A percentile compares a stretch with the other conserved stretches of the same genome.
phyloP scores from a whole-genome alignment of 2,888 invertebrate genomes.

The Petrophora chlorosata region DNA sequence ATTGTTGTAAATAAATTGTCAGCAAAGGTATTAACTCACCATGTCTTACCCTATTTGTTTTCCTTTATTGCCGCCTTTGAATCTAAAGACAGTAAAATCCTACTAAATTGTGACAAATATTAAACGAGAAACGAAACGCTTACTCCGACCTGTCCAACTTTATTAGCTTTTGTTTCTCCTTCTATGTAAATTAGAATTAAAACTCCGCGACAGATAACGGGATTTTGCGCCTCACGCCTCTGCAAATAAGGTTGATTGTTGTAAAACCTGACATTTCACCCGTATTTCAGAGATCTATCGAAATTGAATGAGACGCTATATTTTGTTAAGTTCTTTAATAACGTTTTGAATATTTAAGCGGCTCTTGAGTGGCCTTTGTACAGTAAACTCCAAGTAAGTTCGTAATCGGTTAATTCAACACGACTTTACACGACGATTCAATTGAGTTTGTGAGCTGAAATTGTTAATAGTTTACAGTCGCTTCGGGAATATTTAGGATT shows the following conservation, averaged over 20 bases:
- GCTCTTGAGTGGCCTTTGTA: constrained; percentile 22
- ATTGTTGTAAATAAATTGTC: too few species aligned
- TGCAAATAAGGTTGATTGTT: constrained; percentile 16
- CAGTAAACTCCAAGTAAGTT: constrained; percentile 20
- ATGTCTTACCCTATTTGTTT: too few species aligned
- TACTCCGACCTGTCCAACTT: constrained; percentile 25
- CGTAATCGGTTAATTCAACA: constrained; percentile 24
- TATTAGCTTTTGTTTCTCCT: constrained; percentile 30
- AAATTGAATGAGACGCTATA: constrained; percentile 33
- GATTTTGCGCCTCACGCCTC: constrained; percentile 1
- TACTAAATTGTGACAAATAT: constrained; percentile 26
- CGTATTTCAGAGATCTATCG: constrained; percentile 28
- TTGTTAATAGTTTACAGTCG: constrained; percentile 4
- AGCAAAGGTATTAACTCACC: too few species aligned
- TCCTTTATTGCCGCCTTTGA: constrained; percentile 12
- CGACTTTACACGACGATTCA: constrained; percentile 17
- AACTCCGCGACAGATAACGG: constrained; percentile 1
- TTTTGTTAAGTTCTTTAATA: constrained; percentile 34
- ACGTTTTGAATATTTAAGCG: constrained; percentile 33
- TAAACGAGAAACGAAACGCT: constrained; percentile 23
- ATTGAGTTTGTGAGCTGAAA: constrained; percentile 18
- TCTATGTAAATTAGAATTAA: constrained; percentile 27
- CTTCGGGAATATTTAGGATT: neutral
- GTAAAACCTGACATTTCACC: neutral
- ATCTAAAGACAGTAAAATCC: constrained; percentile 7